Evolutionary conservation across 2,113 vertebrate species (phyloP).

Genomic region (Isichthys henryi): DNA sequence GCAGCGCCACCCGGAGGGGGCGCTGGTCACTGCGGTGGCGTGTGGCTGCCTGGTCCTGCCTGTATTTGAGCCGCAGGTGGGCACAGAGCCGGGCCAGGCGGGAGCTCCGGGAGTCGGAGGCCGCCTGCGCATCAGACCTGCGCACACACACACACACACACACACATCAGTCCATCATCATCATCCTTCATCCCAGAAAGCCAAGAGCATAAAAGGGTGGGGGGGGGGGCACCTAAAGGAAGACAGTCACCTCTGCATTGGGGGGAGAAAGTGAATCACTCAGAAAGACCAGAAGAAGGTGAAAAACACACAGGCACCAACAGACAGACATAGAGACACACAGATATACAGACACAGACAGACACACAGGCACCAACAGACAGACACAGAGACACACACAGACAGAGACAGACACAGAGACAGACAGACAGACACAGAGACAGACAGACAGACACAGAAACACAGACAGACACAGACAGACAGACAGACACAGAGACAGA

Average conservation of each 20-base stretch:
- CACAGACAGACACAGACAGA: too few species aligned
- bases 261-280: not conserved
- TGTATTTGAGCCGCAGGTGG: conserved; percentile 95
- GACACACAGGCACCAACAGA: not conserved
- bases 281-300: not conserved
- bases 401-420: too few species aligned
- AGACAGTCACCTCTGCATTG: not conserved
- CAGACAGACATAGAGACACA: too few species aligned
- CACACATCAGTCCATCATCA: not conserved
- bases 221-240: too few species aligned
- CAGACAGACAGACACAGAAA: too few species aligned
- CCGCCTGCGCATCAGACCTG: conserved; percentile 63
- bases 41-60: conserved; percentile 88
- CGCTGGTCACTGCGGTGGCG: conserved; percentile 89
- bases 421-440: too few species aligned
- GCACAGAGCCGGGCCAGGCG: conserved; percentile 91
- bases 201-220: too few species aligned
- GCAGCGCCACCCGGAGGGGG: conserved; percentile 84
- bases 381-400: not conserved
- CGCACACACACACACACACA: not conserved
- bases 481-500: not conserved
- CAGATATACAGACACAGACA: not conserved
- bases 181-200: not conserved
- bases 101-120: conserved; percentile 71
- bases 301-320: not conserved